Evolutionary conservation across 64 coral and sea anemone species (phyloP).

Genomic region (Hydrozoanthus tunicans): DNA sequence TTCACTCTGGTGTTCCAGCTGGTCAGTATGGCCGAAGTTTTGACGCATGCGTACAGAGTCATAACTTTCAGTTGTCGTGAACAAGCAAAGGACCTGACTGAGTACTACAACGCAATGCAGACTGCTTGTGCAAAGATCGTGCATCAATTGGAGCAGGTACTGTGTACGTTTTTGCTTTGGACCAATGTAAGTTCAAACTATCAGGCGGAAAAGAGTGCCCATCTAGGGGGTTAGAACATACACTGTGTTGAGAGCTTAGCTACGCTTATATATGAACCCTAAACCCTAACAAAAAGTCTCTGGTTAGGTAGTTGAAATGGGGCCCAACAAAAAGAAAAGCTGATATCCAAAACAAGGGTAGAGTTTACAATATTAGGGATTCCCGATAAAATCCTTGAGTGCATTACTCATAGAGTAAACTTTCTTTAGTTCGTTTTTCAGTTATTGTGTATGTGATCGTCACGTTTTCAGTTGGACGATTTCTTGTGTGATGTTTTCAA

Average conservation of each 20-base stretch:
- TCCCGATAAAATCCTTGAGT: too few relatives aligned
- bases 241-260: too few relatives aligned
- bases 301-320: too few relatives aligned
- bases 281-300: too few relatives aligned
- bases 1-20: constrained; percentile 24
- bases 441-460: neutral
- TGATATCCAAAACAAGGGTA: too few relatives aligned
- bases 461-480: constrained; percentile 34
- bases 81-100: neutral
- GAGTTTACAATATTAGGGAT: too few relatives aligned
- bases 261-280: too few relatives aligned
- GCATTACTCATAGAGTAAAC: too few relatives aligned
- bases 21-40: neutral
- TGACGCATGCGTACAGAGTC: constrained; percentile 34
- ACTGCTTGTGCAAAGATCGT: neutral
- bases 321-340: too few relatives aligned
- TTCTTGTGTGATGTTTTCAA: constrained; percentile 41
- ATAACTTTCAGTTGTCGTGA: neutral
- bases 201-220: neutral
- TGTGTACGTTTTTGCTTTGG: neutral
- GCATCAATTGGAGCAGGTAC: constrained; percentile 21
- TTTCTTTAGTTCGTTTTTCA: too few relatives aligned
- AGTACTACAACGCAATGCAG: neutral
- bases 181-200: neutral
- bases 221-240: too few relatives aligned